Conservation (phyloP, 2,888 invertebrate genomes). For the Eueremaeus valkanovi region DNA sequence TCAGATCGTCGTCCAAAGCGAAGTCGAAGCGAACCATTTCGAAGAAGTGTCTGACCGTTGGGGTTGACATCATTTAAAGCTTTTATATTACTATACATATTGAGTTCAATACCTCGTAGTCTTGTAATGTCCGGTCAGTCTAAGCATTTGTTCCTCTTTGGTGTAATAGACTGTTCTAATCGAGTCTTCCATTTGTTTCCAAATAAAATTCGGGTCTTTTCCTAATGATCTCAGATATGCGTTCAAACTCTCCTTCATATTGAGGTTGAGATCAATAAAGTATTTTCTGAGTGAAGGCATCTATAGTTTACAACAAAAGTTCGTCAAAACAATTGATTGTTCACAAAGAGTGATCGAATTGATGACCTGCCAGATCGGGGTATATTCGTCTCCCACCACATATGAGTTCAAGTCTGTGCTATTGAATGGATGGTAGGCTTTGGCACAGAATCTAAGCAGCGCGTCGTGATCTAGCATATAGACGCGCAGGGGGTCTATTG, state of each 20-base stretch:
- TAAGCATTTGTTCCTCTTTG: constrained; percentile 65
- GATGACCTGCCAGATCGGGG: constrained; percentile 89
- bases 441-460: constrained; percentile 82
- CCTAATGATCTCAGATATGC: constrained; percentile 57
- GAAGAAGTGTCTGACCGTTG: constrained; percentile 65
- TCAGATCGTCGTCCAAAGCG: constrained; percentile 77
- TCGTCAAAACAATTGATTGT: neutral
- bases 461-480: constrained; percentile 87
- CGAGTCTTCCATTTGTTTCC: constrained; percentile 73
- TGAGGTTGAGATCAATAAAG: constrained; percentile 59
- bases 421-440: constrained; percentile 82
- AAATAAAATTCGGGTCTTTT: constrained; percentile 68
- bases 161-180: constrained; percentile 63
- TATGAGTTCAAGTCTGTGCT: constrained; percentile 74
- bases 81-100: neutral
- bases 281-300: constrained; percentile 53
- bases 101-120: neutral
- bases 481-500: constrained; percentile 78
- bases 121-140: neutral
- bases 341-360: constrained; percentile 55
- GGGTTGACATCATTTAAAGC: neutral
- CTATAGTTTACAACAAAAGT: constrained; percentile 47
- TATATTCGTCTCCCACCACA: constrained; percentile 88
- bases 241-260: constrained; percentile 82
- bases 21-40: constrained; percentile 94